Evolutionary conservation across 2,113 vertebrate species (phyloP).

Genomic region (Scartelaos histophorus): DNA sequence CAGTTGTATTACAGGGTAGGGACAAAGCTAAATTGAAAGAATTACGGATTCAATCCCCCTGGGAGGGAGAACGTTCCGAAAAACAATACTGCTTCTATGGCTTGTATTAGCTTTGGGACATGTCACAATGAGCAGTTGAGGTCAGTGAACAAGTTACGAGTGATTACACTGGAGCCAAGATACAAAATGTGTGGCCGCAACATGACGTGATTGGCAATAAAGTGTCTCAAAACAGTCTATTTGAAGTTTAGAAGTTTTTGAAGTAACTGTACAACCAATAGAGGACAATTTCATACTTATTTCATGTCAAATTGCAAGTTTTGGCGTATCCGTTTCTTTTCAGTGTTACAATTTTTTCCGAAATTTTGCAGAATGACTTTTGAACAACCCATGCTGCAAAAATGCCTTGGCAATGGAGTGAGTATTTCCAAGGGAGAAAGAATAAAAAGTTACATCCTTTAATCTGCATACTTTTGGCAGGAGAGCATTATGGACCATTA

Average conservation of each 20-base stretch:
- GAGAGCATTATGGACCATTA: background rate
- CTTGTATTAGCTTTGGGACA: conserved; percentile 19
- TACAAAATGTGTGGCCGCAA: conserved; percentile 21
- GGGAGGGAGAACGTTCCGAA: conserved; percentile 17
- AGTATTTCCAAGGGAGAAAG: conserved; percentile 33
- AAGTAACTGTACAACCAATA: conserved; percentile 24
- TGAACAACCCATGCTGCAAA: background rate
- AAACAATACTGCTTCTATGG: conserved; percentile 30
- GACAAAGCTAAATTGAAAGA: conserved; percentile 33
- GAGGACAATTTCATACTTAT: conserved; percentile 23
- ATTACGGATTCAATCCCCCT: conserved; percentile 19
- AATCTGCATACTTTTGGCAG: conserved; percentile 35
- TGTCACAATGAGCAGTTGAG: conserved; percentile 21
- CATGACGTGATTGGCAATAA: conserved; percentile 40
- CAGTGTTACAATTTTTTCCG: conserved; percentile 13
- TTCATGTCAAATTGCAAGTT: conserved; percentile 16
- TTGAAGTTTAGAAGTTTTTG: conserved; percentile 13
- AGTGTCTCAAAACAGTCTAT: conserved; percentile 26
- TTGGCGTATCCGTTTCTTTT: conserved; percentile 8
- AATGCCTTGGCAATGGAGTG: conserved; percentile 18
- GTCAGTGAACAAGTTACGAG: conserved; percentile 29
- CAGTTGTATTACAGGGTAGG: conserved; percentile 26
- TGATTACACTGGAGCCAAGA: conserved; percentile 6
- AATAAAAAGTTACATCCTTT: conserved; percentile 32
- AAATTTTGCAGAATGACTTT: conserved; percentile 6